These are phyloP conservation scores for Aleiodes sp. DNA, from an alignment of 1,140 invertebrate species.

Conservation along the genomic window DNA sequence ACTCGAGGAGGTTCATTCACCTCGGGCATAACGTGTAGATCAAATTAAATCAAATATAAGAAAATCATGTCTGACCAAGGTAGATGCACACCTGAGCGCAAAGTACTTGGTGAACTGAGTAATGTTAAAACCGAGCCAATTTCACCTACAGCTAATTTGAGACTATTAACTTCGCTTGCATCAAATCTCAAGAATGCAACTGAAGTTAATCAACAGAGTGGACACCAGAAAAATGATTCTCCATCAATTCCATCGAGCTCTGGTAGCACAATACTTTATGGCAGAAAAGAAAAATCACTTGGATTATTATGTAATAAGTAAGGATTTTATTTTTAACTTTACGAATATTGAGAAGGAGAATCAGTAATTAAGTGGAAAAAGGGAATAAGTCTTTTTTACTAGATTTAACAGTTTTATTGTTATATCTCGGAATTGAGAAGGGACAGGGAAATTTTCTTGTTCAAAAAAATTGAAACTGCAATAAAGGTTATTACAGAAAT, in stretches of 20 bases:
- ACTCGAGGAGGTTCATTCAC: not conserved
- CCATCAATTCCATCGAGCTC: slow-evolving; percentile 26
- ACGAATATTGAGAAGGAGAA: not conserved
- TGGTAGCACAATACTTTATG: slow-evolving; percentile 39
- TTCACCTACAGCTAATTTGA: slow-evolving; percentile 70
- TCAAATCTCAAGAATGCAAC: slow-evolving; percentile 60
- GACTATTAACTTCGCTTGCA: slow-evolving; percentile 69
- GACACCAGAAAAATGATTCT: not conserved
- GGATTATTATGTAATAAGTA: slow-evolving; percentile 71
- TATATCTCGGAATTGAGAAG: too few relatives aligned
- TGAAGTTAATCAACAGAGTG: slow-evolving; percentile 24
- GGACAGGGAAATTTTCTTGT: too few relatives aligned
- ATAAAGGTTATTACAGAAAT: too few relatives aligned
- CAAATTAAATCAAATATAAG: too few relatives aligned
- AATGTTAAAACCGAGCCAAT: slow-evolving; percentile 60
- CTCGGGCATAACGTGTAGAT: not conserved
- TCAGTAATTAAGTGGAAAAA: not conserved
- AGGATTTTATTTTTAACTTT: too few relatives aligned
- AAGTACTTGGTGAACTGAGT: slow-evolving; percentile 65
- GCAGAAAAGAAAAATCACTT: slow-evolving; percentile 69
- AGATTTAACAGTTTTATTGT: too few relatives aligned
- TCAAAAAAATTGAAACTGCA: too few relatives aligned
- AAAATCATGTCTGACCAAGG: slow-evolving; percentile 27
- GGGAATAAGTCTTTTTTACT: too few relatives aligned
- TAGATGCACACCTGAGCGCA: slow-evolving; percentile 64